Conservation (phyloP, 2,113 vertebrate species). For the Cephalopholis sonnerati region DNA sequence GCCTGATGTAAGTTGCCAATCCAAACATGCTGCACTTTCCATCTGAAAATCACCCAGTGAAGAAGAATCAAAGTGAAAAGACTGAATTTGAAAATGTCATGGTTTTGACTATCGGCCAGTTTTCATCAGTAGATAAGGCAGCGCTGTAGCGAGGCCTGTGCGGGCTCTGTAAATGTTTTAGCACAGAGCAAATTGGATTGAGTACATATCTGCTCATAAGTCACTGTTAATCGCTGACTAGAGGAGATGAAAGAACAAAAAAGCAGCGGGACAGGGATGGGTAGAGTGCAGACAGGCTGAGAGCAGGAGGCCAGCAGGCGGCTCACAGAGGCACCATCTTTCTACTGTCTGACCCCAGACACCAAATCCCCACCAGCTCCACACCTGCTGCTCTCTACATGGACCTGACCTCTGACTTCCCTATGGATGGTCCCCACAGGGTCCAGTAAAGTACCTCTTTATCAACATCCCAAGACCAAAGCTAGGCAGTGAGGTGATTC, state of each 20-base stretch:
- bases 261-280: neutral
- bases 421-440: neutral
- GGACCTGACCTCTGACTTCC: conserved; percentile 34
- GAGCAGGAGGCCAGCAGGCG: conserved; percentile 17
- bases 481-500: neutral
- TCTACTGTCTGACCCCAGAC: conserved; percentile 12
- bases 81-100: conserved; percentile 50
- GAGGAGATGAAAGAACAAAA: conserved; percentile 46
- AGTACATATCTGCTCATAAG: conserved; percentile 37
- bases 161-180: conserved; percentile 26
- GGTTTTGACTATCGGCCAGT: conserved; percentile 27
- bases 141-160: conserved; percentile 3
- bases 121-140: conserved; percentile 50
- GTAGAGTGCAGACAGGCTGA: neutral
- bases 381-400: conserved; percentile 9
- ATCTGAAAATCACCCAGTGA: conserved; percentile 33
- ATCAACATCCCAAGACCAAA: neutral
- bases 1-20: conserved; percentile 1
- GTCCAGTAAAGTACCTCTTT: neutral
- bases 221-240: conserved; percentile 42
- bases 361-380: conserved; percentile 3
- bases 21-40: conserved; percentile 16
- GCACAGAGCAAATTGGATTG: conserved; percentile 27
- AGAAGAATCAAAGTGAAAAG: conserved; percentile 28
- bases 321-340: conserved; percentile 27